phyloP scores from a whole-genome alignment of 2,113 vertebrate genomes.

The Crotalus viridis region DNA sequence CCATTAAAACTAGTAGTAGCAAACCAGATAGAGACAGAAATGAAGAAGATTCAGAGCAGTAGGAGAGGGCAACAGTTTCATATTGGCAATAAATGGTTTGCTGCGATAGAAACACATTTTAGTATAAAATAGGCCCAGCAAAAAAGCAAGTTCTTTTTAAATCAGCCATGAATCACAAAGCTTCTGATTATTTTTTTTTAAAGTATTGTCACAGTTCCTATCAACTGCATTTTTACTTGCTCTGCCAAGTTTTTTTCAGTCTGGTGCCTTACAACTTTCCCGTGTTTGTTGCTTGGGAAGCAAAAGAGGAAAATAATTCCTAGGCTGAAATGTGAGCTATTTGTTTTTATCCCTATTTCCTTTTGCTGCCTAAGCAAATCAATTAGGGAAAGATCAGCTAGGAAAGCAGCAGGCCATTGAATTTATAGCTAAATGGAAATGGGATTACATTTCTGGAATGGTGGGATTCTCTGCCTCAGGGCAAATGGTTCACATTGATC shows the following conservation, averaged over 20 bases:
- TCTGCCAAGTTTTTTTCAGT: not conserved
- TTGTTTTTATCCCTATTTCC: not conserved
- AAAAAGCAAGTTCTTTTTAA: not conserved
- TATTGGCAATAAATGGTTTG: not conserved
- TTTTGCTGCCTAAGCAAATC: not conserved
- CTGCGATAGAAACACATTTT: too few relatives aligned
- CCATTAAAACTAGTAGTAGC: not conserved
- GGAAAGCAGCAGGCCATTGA: not conserved
- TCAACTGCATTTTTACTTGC: constrained; percentile 23
- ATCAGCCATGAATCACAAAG: not conserved
- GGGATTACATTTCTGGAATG: not conserved
- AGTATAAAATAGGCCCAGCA: not conserved
- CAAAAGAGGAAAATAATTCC: not conserved
- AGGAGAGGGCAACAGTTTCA: too few relatives aligned
- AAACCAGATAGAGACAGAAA: not conserved
- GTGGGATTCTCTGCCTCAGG: not conserved
- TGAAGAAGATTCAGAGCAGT: not conserved
- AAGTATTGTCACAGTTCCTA: constrained; percentile 2
- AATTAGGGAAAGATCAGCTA: not conserved
- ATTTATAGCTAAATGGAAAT: not conserved
- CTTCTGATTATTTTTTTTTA: not conserved
- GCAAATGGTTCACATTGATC: too few relatives aligned
- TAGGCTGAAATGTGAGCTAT: not conserved
- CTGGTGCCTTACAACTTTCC: constrained; percentile 2
- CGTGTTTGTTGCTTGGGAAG: constrained; percentile 29